Conservation (phyloP, 1,140 invertebrate genomes). For the Ips nitidus region DNA sequence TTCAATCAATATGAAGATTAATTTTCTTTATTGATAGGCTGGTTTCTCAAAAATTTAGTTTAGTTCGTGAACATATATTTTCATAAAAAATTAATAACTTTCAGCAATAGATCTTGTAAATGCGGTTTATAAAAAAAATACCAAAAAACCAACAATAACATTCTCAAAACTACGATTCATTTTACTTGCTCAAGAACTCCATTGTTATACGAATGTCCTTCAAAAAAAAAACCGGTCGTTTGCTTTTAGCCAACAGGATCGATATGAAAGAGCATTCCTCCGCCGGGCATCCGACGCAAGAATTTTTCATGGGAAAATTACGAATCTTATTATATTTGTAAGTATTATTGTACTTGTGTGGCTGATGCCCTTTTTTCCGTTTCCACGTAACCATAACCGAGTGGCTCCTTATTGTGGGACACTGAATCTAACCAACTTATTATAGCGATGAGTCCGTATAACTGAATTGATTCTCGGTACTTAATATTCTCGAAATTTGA, state of each 20-base stretch:
- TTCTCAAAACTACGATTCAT: too few relatives aligned
- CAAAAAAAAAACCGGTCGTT: constrained; percentile 9
- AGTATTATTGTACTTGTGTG: constrained; percentile 29
- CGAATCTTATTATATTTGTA: constrained; percentile 29
- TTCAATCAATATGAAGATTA: too few relatives aligned
- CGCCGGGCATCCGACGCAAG: constrained; percentile 11
- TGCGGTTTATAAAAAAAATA: too few relatives aligned
- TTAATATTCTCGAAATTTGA: background rate
- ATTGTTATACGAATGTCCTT: constrained; percentile 12
- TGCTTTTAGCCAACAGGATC: constrained; percentile 21
- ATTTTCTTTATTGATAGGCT: too few relatives aligned
- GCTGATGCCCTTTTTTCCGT: constrained; percentile 21
- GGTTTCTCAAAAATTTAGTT: too few relatives aligned
- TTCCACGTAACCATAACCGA: constrained; percentile 20
- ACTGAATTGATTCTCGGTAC: background rate
- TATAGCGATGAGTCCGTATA: constrained; percentile 7
- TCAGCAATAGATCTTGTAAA: too few relatives aligned
- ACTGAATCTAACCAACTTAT: constrained; percentile 1
- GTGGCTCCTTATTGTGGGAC: constrained; percentile 10
- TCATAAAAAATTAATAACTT: too few relatives aligned
- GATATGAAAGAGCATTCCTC: constrained; percentile 29
- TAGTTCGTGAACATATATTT: too few relatives aligned
- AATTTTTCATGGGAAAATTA: constrained; percentile 32
- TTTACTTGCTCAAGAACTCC: background rate
- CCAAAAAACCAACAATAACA: too few relatives aligned